Base-by-base conservation (phyloP, 1,140 invertebrate genomes). In the Acarapis woodi region DNA sequence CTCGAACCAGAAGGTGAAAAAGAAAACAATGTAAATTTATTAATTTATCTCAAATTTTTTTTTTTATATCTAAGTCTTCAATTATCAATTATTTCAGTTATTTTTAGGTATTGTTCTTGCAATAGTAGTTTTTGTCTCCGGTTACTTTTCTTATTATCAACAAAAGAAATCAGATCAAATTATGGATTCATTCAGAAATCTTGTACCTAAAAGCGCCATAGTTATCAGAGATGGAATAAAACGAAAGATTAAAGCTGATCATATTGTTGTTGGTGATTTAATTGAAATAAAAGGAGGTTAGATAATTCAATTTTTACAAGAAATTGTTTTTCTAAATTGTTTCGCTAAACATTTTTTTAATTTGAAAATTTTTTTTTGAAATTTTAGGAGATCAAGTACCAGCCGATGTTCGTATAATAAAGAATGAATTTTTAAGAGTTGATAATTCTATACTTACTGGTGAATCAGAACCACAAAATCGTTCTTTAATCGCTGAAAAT, bases 131-230 rank as follows among this genome's bases (percentile, higher is more conserved):
- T 77, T 93, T 55, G 75, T 93, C 47, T 90, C 83, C 49, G 83
- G 83, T 53, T 73, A 79, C 57, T 93, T 93, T 66, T 88, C 85
- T 42, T 94, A 90, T 62, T 90, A 87, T 56, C 85, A 93, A 65
- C 83, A 93, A 63, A 78, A 75, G 57, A 90, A 90, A 61, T 85
- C 78, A 43, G 56, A 63, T 10, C 62, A 63, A 40, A 68, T 75
- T 14, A 77, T 77, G 72, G 72, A 67, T 39, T 62, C 61, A 12
- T 67, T 66, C 51, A 62, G 61, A 42, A 59, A 58, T 38, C 51
- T 66, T 56, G 56, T 64, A 21, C 61, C 62, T 35, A 71, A 93
- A 25, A 16, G n/a, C 25, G 88, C 87, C 14, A 75, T 77, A 39
- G 85, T 90, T 35, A 68, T 94, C 45, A 67, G 90, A 46, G 78